Evolutionary conservation across 2,797 vertebrate species (phyloP).

Genomic region (Poecilia velifera): DNA sequence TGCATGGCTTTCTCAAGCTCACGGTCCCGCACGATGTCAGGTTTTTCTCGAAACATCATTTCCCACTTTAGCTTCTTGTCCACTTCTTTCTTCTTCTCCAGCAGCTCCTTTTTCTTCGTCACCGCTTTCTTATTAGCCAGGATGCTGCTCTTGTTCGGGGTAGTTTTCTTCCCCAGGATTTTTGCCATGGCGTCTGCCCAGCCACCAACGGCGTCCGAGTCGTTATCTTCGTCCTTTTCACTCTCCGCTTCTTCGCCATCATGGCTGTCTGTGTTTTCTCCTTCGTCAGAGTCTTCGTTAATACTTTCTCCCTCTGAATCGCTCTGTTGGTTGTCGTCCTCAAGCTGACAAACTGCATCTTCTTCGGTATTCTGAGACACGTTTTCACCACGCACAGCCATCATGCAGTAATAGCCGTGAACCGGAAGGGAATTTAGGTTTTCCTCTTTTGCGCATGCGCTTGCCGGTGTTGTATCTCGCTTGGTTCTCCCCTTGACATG

Average conservation of each 20-base stretch:
- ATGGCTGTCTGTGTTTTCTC: not conserved
- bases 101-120: conserved; percentile 78
- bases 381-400: not conserved
- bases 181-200: conserved; percentile 81
- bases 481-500: not conserved
- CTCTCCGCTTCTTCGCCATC: conserved; percentile 25
- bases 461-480: not conserved
- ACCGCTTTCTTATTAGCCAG: conserved; percentile 88
- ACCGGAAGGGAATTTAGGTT: not conserved
- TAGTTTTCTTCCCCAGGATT: conserved; percentile 1
- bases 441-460: not conserved
- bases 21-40: conserved; percentile 88
- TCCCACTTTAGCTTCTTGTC: conserved; percentile 91
- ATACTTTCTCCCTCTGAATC: conserved; percentile 31
- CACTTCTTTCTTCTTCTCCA: conserved; percentile 87
- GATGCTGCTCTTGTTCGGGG: conserved; percentile 69
- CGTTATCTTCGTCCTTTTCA: not conserved
- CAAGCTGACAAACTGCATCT: not conserved
- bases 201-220: conserved; percentile 73
- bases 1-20: conserved; percentile 89
- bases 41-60: conserved; percentile 92
- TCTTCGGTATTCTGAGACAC: not conserved
- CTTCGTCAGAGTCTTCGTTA: conserved; percentile 9
- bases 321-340: conserved; percentile 9
- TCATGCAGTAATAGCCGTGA: not conserved